Base-by-base conservation (phyloP, 2,797 vertebrate species). In the Alca torda region DNA sequence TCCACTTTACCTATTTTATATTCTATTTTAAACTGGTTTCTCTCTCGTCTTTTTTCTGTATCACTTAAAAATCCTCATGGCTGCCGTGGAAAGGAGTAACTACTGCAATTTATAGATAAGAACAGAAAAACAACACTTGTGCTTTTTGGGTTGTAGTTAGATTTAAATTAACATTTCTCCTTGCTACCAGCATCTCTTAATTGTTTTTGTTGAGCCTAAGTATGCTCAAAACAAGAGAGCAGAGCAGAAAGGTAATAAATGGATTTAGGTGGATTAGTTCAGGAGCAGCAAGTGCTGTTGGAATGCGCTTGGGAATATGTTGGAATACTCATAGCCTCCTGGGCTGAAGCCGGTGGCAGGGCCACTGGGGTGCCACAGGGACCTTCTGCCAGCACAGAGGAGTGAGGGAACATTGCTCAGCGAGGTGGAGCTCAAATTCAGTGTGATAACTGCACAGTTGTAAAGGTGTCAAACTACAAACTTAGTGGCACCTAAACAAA, bases 301-400 rank as follows among this genome's bases (percentile, higher is more conserved):
- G 43, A 33, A 7, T 6, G 8, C 9, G 11, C 24, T 35, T 0
- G 6, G 20, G 26, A 48, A 48, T 48, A 23, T 48, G 46, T 23
- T 48, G 46, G 46, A 48, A 48, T 46, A 21, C 24, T 81, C 5
- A 8, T 39, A 59, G 35, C 6, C 21, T 5, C 1, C 10, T 2
- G 31, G n/a, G 12, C 26, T n/a, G 31, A 39, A 12, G 7, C 11
- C 1, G 15, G 28, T 24, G 65, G 37, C 30, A 4, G 7, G 41
- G 26, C 68, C 61, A 31, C 70, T 61, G 64, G 67, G 13, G 11
- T 11, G 61, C 25, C 9, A 1, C 3, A 6, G 61, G 48, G 48
- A 35, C 37, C 8, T 28, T 73, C 11, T 35, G 16, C 56, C 1
- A 2, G 6, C 33, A 13, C 3, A 1, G 3, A 10, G 6, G 10